phyloP scores from a whole-genome alignment of 2,888 invertebrate genomes.

The Parasteatoda lunata region DNA sequence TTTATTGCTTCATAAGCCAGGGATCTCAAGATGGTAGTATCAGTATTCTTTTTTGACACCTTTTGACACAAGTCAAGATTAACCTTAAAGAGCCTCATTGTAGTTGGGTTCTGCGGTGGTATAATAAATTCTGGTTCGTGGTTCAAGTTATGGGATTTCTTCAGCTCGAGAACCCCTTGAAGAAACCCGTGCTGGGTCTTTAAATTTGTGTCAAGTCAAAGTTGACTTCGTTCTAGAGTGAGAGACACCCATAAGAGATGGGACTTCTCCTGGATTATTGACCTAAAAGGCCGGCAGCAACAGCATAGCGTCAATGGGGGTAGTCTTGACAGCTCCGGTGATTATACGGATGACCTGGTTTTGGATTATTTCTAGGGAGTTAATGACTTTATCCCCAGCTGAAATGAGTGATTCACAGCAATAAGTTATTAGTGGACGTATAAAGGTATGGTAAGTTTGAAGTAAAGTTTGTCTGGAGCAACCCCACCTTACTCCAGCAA shows the following conservation, averaged over 20 bases:
- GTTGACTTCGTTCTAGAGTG: background rate
- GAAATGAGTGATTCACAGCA: slow-evolving; percentile 18
- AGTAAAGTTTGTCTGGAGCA: slow-evolving; percentile 8
- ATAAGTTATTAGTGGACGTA: background rate
- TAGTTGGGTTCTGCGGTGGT: no score
- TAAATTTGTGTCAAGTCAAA: background rate
- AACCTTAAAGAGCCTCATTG: no score
- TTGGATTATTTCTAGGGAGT: background rate
- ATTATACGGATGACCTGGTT: background rate
- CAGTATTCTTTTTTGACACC: no score
- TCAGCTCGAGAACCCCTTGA: background rate
- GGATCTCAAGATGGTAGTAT: no score
- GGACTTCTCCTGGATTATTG: background rate
- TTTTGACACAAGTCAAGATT: no score
- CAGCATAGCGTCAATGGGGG: background rate
- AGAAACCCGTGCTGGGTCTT: background rate
- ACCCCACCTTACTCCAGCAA: slow-evolving; percentile 7
- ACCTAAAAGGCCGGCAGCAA: background rate
- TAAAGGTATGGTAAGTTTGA: background rate
- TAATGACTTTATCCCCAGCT: background rate
- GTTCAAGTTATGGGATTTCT: no score
- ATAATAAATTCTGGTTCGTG: no score
- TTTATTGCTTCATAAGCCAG: no score
- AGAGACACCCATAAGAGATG: background rate
- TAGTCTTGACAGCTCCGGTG: slow-evolving; percentile 1